Evolutionary conservation across 2,797 vertebrate species (phyloP).

Genomic region (Streptopelia turtur): DNA sequence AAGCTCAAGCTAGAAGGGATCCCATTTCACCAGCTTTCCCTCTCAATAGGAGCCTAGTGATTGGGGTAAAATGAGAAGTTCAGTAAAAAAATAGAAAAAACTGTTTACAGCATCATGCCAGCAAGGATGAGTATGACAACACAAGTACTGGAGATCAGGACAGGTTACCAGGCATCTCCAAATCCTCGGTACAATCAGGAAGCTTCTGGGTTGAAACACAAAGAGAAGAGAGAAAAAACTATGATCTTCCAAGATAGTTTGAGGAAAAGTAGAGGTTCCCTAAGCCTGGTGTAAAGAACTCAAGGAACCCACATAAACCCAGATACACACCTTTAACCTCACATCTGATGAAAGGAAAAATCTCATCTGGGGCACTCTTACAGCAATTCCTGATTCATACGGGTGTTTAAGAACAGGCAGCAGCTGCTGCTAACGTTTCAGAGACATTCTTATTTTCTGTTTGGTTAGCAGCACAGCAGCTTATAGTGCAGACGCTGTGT

Average conservation of each 20-base stretch:
- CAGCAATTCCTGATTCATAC: background rate
- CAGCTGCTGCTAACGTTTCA: background rate
- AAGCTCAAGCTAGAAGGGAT: background rate
- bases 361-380: background rate
- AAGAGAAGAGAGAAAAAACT: background rate
- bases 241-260: background rate
- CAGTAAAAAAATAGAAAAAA: background rate
- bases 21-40: background rate
- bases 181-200: background rate
- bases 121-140: background rate
- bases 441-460: background rate
- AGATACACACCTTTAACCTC: background rate
- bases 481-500: background rate
- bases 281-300: background rate
- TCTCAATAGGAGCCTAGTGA: background rate
- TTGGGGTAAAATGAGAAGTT: background rate
- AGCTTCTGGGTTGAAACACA: background rate
- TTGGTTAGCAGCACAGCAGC: background rate
- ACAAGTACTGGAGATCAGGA: background rate
- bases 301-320: background rate
- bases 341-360: background rate
- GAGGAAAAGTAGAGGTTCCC: background rate
- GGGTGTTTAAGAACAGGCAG: background rate
- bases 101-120: background rate
- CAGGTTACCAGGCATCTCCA: background rate